Evolutionary conservation across 2,888 invertebrate genomes (phyloP).

Genomic region (Trachelus iudaicus): DNA sequence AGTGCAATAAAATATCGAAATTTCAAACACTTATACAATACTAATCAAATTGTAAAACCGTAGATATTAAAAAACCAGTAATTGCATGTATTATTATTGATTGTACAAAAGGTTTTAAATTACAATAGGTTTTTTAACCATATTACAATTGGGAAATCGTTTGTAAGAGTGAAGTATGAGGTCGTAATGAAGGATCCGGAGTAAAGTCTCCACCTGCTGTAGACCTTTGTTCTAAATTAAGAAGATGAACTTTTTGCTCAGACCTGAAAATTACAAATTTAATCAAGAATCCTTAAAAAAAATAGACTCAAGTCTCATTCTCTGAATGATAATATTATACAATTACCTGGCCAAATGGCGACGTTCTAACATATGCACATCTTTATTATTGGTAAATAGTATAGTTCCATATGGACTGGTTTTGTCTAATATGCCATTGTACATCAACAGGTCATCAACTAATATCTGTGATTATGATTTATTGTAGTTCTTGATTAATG

Average conservation of each 20-base stretch:
- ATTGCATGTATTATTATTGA: no score
- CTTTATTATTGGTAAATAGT: conserved; percentile 60
- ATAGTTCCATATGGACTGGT: conserved; percentile 49
- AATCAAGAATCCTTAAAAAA: background rate
- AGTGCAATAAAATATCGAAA: no score
- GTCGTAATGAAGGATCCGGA: conserved; percentile 68
- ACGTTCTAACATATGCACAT: conserved; percentile 30
- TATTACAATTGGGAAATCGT: conserved; percentile 7
- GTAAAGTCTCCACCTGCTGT: conserved; percentile 57
- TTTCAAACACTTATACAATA: no score
- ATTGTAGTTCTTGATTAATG: conserved; percentile 23
- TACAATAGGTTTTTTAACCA: background rate
- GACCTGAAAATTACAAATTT: conserved; percentile 22
- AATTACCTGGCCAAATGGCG: background rate
- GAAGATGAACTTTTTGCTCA: conserved; percentile 35
- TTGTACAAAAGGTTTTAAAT: background rate
- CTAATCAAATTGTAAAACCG: no score
- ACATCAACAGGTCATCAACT: conserved; percentile 83
- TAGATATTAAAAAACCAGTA: no score
- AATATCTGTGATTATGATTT: conserved; percentile 70
- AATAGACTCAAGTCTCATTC: background rate
- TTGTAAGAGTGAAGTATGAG: conserved; percentile 61
- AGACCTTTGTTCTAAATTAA: conserved; percentile 40
- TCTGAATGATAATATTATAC: background rate
- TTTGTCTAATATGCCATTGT: conserved; percentile 75